Conservation (phyloP, 1,140 invertebrate genomes). For the Theocolax elegans region DNA sequence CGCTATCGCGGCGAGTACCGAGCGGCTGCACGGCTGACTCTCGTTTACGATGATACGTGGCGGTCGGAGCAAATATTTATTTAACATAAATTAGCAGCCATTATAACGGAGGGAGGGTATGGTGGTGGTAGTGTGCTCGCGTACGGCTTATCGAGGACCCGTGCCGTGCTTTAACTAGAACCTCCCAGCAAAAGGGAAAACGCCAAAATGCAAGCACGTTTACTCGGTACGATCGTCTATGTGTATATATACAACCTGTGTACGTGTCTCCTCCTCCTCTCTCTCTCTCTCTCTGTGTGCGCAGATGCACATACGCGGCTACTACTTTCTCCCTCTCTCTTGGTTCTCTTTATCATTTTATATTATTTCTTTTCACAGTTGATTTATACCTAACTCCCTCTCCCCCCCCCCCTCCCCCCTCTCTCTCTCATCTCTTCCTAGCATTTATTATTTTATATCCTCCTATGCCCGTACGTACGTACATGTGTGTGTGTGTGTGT, state of each 20-base stretch:
- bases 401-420: background rate
- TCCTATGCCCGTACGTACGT: background rate
- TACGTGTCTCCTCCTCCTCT: no score
- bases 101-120: conserved; percentile 37
- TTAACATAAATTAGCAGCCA: conserved; percentile 55
- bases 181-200: background rate
- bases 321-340: no score
- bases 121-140: conserved; percentile 14
- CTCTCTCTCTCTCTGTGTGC: no score
- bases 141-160: conserved; percentile 22
- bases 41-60: conserved; percentile 50
- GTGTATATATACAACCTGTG: no score
- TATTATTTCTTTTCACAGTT: no score
- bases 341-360: no score
- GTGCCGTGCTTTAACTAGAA: background rate
- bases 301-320: no score
- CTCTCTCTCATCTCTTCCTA: no score
- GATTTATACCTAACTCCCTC: no score
- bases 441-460: no score
- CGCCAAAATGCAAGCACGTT: background rate
- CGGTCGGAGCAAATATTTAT: conserved; percentile 51
- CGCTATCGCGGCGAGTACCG: background rate
- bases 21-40: background rate
- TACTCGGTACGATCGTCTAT: background rate
- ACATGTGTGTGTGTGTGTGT: conserved; percentile 5